Percentiles rank a stretch among this genome's conserved stretches.
These are phyloP conservation scores for Chelonia mydas DNA, from an alignment of 2,797 vertebrate genomes.

Conservation along the genomic window DNA sequence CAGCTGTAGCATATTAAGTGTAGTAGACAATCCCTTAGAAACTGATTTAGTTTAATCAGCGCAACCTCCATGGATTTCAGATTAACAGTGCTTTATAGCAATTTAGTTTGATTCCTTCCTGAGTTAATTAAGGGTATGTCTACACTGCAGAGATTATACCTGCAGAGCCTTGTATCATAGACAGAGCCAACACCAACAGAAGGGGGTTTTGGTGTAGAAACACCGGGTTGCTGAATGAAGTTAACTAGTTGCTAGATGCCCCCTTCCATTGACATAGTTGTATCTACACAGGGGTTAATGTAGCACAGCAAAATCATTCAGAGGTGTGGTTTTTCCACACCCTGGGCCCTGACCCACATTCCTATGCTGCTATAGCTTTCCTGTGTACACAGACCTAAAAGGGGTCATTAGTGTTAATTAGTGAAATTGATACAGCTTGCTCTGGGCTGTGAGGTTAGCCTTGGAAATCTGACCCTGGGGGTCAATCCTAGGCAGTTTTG, in stretches of 20 bases:
- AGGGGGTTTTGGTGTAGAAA: background rate
- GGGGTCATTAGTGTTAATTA: background rate
- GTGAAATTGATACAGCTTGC: background rate
- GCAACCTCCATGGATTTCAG: background rate
- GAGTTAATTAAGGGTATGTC: background rate
- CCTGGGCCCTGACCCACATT: background rate
- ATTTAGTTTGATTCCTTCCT: background rate
- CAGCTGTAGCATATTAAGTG: background rate
- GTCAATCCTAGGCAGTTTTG: background rate
- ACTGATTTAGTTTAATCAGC: background rate
- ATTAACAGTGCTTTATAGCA: background rate
- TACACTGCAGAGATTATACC: background rate
- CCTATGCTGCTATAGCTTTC: background rate
- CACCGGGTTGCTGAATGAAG: background rate
- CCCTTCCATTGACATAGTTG: background rate
- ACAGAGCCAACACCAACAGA: too few relatives aligned
- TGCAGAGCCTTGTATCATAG: background rate
- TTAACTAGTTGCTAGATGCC: background rate
- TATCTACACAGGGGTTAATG: background rate
- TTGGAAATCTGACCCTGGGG: background rate
- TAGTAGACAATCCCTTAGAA: background rate
- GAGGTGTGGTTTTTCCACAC: background rate
- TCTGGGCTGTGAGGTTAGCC: background rate
- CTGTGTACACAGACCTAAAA: background rate
- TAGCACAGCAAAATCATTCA: background rate